Base-by-base conservation (phyloP, 1,140 invertebrate species). In the Aricia agestis region DNA sequence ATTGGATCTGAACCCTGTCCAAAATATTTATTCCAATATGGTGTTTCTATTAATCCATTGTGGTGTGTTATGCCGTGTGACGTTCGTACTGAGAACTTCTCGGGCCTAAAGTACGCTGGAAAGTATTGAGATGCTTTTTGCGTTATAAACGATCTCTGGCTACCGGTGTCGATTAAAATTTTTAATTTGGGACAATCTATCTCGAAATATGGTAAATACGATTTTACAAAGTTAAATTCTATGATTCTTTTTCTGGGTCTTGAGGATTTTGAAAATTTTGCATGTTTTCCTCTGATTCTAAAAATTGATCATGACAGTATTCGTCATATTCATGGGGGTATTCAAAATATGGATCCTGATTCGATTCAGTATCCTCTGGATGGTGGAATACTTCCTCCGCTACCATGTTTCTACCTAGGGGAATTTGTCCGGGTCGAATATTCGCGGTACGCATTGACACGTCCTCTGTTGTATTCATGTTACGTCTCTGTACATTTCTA, bases 211-310 rank as follows among this genome's bases (percentile, higher is more conserved):
- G 74, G 74, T 17, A 75, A 45, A 68, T 68, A 75, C 6, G 74
- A 75, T 71, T 75, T 75, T 18, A 75, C 69, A 45, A 68, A 67
- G 59, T 75, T 75, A 72, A 75, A 75, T 68, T 72, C 71, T 70
- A 75, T 69, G 65, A 32, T n/a, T 58, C 58, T 42, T 66, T 25
- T 61, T 31, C 25, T 66, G 10, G 7, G 3, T 66, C 19, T 66
- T 66, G 19, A 2, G 7, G 1, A 9, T 17, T 9, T n/a, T 75
- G 61, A 72, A 67, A 75, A 69, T 72, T 69, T 72, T 67, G 32
- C 1, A 1, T 1, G 32, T 70, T 65, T 61, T 59, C 11, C n/a
- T 2, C 2, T 41, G 19, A 9, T 66, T 66, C 63, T 13, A 66
- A 31, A 6, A 36, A 9, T 36, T 36, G 36, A 7, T 36, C 36